phyloP scores from a whole-genome alignment of 2,113 vertebrate species.

The Pardalotus punctatus region DNA sequence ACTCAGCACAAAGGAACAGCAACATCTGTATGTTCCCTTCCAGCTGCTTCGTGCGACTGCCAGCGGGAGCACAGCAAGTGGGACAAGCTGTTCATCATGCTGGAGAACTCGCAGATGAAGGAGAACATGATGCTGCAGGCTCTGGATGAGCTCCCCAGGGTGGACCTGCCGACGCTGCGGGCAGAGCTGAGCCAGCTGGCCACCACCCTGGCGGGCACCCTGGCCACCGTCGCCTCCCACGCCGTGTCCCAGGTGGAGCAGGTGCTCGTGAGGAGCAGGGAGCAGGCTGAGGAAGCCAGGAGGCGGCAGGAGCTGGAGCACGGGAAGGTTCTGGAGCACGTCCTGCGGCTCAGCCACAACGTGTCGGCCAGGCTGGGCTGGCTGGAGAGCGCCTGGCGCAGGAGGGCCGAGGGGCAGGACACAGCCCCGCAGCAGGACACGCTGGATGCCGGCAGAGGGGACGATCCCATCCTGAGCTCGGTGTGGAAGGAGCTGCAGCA shows the following conservation, averaged over 20 bases:
- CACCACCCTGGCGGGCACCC: slow-evolving; percentile 62
- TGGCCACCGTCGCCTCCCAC: slow-evolving; percentile 50
- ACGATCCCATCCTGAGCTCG: not conserved
- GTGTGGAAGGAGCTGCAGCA: slow-evolving; percentile 71
- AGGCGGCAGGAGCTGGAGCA: slow-evolving; percentile 28
- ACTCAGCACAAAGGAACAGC: not conserved
- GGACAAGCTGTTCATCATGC: slow-evolving; percentile 96
- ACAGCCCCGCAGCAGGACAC: slow-evolving; percentile 18
- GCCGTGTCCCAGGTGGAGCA: slow-evolving; percentile 63
- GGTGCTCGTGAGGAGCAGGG: slow-evolving; percentile 56
- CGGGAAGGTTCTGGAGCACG: slow-evolving; percentile 67
- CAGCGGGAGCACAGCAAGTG: slow-evolving; percentile 82
- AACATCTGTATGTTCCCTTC: not conserved
- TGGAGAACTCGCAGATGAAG: slow-evolving; percentile 96
- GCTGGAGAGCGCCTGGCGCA: slow-evolving; percentile 74
- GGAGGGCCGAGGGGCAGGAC: not conserved
- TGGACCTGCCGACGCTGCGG: slow-evolving; percentile 80
- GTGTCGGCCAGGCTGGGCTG: slow-evolving; percentile 69
- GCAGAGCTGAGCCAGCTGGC: slow-evolving; percentile 81
- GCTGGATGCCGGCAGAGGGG: not conserved
- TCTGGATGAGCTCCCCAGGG: slow-evolving; percentile 78
- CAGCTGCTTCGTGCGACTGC: slow-evolving; percentile 77
- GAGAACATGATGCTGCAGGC: slow-evolving; percentile 92
- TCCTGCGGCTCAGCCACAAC: slow-evolving; percentile 70
- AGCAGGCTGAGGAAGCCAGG: slow-evolving; percentile 6